Conservation (phyloP, 2,797 vertebrate genomes). For the Lutjanus campechanus region DNA sequence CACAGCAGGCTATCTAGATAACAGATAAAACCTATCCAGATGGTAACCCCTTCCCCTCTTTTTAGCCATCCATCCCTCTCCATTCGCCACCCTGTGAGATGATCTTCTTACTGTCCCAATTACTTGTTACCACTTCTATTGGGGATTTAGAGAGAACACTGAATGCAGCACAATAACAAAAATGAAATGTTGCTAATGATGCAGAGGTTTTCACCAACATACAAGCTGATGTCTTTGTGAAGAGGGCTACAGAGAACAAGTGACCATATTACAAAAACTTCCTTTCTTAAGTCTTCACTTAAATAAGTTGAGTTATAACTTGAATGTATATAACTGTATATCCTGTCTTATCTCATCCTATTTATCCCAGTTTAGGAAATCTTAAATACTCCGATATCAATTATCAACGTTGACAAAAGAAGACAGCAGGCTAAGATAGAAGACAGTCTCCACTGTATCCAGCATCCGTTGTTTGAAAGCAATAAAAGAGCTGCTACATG, state of each 20-base stretch:
- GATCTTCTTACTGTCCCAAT: conserved; percentile 45
- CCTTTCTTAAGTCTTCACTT: too few species aligned
- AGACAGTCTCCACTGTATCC: too few species aligned
- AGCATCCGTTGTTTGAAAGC: too few species aligned
- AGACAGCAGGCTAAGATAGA: too few species aligned
- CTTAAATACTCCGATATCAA: too few species aligned
- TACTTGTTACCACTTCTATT: conserved; percentile 9
- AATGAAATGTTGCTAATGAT: not conserved
- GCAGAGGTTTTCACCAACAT: not conserved
- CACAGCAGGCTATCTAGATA: conserved; percentile 21
- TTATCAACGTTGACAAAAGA: too few species aligned
- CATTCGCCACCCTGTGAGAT: conserved; percentile 11
- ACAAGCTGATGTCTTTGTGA: not conserved
- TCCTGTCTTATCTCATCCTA: too few species aligned
- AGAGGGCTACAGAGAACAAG: not conserved
- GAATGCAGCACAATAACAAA: conserved; percentile 1
- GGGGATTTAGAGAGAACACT: conserved; percentile 28
- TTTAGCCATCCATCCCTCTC: conserved; percentile 32
- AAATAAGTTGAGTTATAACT: too few species aligned
- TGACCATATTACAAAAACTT: too few species aligned
- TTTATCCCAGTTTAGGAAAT: too few species aligned
- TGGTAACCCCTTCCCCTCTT: conserved; percentile 36
- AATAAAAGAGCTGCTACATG: too few species aligned
- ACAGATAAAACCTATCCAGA: conserved; percentile 57
- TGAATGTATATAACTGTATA: too few species aligned